These are phyloP conservation scores for Mastomys coucha DNA, from an alignment of 2,113 vertebrate species.

Conservation along the genomic window DNA sequence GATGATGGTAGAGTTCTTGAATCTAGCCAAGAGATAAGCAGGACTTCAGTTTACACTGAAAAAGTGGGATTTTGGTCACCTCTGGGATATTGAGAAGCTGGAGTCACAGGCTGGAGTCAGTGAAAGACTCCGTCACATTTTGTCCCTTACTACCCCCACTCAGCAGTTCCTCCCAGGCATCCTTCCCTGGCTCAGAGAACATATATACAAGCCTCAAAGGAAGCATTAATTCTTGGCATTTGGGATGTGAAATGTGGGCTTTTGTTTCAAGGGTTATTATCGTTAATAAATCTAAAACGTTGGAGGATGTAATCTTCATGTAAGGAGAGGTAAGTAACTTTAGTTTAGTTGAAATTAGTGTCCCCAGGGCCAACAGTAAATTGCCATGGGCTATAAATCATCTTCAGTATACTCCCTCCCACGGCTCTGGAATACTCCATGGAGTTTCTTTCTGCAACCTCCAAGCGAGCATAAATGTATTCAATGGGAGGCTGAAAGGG, in stretches of 20 bases:
- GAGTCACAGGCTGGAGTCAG: neutral
- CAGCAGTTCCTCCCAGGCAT: rapidly evolving
- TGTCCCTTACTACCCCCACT: neutral
- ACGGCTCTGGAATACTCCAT: neutral
- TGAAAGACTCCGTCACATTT: too few species aligned
- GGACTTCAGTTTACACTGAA: neutral
- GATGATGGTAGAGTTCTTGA: neutral
- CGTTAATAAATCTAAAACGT: conserved; percentile 61
- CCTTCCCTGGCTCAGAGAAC: neutral
- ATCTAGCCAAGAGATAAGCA: neutral
- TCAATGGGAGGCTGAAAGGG: neutral
- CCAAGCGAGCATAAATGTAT: neutral
- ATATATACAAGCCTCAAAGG: conserved; percentile 9
- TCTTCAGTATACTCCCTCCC: neutral
- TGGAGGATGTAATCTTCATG: conserved; percentile 16
- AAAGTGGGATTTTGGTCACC: conserved; percentile 21
- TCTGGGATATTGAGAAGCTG: neutral
- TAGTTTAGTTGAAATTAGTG: conserved; percentile 46
- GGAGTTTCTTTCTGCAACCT: conserved; percentile 26
- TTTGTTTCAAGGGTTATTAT: conserved; percentile 67
- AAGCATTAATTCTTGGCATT: conserved; percentile 48
- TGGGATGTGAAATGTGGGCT: conserved; percentile 58
- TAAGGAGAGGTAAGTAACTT: conserved; percentile 52
- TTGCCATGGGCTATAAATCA: conserved; percentile 17
- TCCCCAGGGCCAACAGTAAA: conserved; percentile 7